Base-by-base conservation (phyloP, 2,113 vertebrate species). In the Siphamia tubifer region DNA sequence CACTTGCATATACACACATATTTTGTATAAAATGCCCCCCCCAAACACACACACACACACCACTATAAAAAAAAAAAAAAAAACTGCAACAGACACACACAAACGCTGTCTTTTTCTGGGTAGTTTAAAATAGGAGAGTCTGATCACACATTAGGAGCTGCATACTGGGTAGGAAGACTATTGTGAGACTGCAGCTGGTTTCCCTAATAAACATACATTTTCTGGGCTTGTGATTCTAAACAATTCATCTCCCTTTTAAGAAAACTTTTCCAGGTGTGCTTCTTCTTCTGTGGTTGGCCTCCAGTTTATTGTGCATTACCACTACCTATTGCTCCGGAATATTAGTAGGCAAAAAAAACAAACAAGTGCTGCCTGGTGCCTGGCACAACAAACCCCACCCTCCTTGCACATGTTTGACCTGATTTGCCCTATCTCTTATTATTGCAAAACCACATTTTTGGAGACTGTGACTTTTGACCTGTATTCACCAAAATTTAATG, bases 1-100 rank as follows among this genome's bases (percentile, higher is more conserved):
- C 27, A 60, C 16, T 32, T 49, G 56, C 47, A 27, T 49, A 71
- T 54, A 54, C 21, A 40, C 31, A 40, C 21, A 38, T 21, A 36
- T 8, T 3, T 27, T 13, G 36, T 13, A 31, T 8, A n/a, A n/a
- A 12, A 34, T n/a, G n/a, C n/a, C n/a, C n/a, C n/a, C n/a, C n/a
- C n/a, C n/a, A n/a, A n/a, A n/a, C n/a, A n/a, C n/a, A n/a, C n/a
- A n/a, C n/a, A n/a, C n/a, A n/a, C n/a, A n/a, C n/a, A n/a, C n/a
- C n/a, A n/a, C n/a, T n/a, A n/a, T n/a, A n/a, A 19, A 27, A 20
- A 21, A 10, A 36, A 17, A 27, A 6, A 17, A 3, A 72, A 42
- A 36, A 2, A 42, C 7, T 38, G 16, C 25, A 8, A 11, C 1
- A 23, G 17, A 23, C 27, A 39, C 19, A 13, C 10, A 25, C 2